Base-by-base conservation (phyloP, 2,797 vertebrate genomes). In the Tokudaia muenninki region DNA sequence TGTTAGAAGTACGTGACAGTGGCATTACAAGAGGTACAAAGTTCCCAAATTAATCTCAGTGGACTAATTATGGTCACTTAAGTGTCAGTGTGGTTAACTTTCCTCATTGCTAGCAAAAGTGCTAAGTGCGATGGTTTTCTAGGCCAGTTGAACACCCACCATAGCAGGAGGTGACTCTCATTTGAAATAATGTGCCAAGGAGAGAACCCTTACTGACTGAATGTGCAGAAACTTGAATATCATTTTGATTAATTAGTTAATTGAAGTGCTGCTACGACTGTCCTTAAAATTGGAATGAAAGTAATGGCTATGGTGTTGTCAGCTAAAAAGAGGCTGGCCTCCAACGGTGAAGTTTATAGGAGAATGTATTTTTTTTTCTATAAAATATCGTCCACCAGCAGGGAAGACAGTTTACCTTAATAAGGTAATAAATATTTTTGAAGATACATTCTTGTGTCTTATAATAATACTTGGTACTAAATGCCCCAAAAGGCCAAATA, bases 241-340 rank as follows among this genome's bases (percentile, higher is more conserved):
- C 96, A 98, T 97, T 98, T 97, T 98, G 97, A 98, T 97, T 96
- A 97, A 97, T 97, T 97, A 92, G 91, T 97, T 98, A 98, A 97
- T 98, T 98, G 97, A 97, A 96, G 84, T 89, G 90, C 77, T 95
- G 44, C 81, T 95, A 96, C 92, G 77, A 97, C 90, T 95, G 84
- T 97, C 98, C 90, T 97, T 95, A 98, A 96, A 97, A 97, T 97
- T 92, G 94, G 95, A 97, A 98, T 93, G 63, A 97, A 98, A 97
- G 91, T 96, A 97, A 98, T 96, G 94, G 67, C 79, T 94, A 93
- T 92, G 77, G 29, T 94, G 17, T 95, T 93, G 93, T 97, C 97
- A 97, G 96, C 97, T 94, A 96, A 97, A 97, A 97, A 92, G 84
- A 94, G 83, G 37, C 81, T 95, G 95, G 94, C 87, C 87, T 97